phyloP scores from a whole-genome alignment of 2,888 invertebrate genomes.

The Allolobophora icterica region DNA sequence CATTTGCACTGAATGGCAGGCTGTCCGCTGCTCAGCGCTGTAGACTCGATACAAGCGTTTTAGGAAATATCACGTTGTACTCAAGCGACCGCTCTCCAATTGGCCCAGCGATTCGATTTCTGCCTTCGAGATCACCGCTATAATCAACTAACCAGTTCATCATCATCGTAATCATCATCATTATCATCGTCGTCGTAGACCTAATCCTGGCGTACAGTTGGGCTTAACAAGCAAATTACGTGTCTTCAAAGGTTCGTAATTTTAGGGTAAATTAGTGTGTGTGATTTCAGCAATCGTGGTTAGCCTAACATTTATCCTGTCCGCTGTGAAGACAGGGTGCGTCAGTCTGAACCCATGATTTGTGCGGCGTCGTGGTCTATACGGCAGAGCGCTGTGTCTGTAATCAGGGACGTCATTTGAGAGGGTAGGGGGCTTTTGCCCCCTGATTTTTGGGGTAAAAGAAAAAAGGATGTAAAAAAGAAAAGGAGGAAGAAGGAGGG shows the following conservation, averaged over 20 bases:
- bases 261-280: background rate
- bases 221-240: background rate
- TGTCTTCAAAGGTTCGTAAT: background rate
- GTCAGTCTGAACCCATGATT: no score
- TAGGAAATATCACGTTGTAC: background rate
- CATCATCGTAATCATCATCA: background rate
- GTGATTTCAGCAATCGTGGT: background rate
- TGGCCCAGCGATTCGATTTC: background rate
- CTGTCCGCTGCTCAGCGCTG: background rate
- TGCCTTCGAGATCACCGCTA: background rate
- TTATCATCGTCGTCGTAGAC: background rate
- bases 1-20: background rate
- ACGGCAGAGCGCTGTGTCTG: no score
- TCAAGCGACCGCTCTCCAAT: background rate
- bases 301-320: background rate
- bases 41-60: background rate
- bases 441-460: no score
- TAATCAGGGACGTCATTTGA: no score
- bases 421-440: no score
- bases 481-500: no score
- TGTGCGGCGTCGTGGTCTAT: no score
- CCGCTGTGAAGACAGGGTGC: background rate
- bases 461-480: background rate
- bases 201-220: background rate
- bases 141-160: background rate